Percentiles rank a stretch among this genome's conserved stretches.
Conservation (phyloP, 2,888 invertebrate species). For the Drosophila algonquin region DNA sequence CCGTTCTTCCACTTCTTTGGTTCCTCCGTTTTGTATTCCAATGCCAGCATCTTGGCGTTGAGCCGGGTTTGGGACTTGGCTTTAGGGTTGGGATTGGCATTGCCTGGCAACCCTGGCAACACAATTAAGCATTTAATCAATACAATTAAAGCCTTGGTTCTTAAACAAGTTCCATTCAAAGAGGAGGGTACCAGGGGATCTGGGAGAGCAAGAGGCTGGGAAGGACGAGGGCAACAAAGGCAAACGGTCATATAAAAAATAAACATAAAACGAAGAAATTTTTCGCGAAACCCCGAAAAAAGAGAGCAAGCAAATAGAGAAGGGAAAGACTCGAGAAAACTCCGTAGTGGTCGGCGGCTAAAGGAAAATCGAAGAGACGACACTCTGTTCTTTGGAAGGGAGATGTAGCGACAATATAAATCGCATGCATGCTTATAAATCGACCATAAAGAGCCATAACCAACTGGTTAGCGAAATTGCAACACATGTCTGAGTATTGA, state of each 20-base stretch:
- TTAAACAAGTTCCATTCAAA: conserved; percentile 66
- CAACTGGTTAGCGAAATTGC: too few relatives aligned
- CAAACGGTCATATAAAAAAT: conserved; percentile 57
- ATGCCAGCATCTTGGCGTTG: conserved; percentile 5
- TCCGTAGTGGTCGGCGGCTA: not conserved
- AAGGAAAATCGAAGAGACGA: not conserved
- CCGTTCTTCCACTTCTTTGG: not conserved
- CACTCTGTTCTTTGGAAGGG: not conserved
- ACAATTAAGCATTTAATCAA: conserved; percentile 74
- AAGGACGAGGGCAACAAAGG: conserved; percentile 25
- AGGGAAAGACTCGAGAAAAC: not conserved
- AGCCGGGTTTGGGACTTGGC: conserved; percentile 2
- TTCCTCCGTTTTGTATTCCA: not conserved
- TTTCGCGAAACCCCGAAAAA: conserved; percentile 29
- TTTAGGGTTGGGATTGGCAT: conserved; percentile 10
- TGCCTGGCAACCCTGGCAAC: conserved; percentile 41
- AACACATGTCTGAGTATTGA: too few relatives aligned
- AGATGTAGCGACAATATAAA: too few relatives aligned
- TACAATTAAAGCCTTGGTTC: conserved; percentile 73
- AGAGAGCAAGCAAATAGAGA: conserved; percentile 14
- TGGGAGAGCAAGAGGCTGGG: conserved; percentile 19
- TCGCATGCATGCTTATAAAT: too few relatives aligned
- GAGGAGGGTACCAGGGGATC: conserved; percentile 17
- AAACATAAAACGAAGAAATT: conserved; percentile 67
- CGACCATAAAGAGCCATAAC: too few relatives aligned